Evolutionary conservation across 2,888 invertebrate species (phyloP).

Genomic region (Theodoxus fluviatilis): DNA sequence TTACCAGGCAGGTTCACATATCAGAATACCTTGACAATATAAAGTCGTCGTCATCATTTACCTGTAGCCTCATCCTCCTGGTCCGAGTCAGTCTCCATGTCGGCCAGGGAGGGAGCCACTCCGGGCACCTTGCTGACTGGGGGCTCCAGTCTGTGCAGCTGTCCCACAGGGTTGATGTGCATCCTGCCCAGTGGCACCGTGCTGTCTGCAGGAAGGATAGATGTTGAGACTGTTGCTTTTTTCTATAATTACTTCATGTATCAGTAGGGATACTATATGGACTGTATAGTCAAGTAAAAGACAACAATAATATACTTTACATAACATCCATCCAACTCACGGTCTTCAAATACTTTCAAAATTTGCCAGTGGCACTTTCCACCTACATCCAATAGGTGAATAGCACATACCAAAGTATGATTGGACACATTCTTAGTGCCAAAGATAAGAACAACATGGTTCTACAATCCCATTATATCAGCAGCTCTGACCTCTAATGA

Average conservation of each 20-base stretch:
- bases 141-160: conserved; percentile 48
- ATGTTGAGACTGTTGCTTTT: not conserved
- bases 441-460: too few species aligned
- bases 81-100: conserved; percentile 54
- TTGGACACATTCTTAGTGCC: too few species aligned
- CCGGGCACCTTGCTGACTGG: conserved; percentile 35
- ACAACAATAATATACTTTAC: too few species aligned
- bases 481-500: too few species aligned
- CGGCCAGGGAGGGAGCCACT: conserved; percentile 48
- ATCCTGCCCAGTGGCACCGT: conserved; percentile 56
- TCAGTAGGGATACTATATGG: too few species aligned
- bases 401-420: not conserved
- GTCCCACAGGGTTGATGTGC: conserved; percentile 56
- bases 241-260: not conserved
- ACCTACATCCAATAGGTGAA: not conserved
- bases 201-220: conserved; percentile 40
- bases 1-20: not conserved
- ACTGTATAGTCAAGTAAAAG: too few species aligned
- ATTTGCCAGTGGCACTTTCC: not conserved
- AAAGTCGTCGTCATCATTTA: conserved; percentile 18
- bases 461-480: too few species aligned
- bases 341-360: not conserved
- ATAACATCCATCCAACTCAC: not conserved
- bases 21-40: not conserved
- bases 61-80: conserved; percentile 47